Base-by-base conservation (phyloP, 2,113 vertebrate species). In the Lagopus muta region DNA sequence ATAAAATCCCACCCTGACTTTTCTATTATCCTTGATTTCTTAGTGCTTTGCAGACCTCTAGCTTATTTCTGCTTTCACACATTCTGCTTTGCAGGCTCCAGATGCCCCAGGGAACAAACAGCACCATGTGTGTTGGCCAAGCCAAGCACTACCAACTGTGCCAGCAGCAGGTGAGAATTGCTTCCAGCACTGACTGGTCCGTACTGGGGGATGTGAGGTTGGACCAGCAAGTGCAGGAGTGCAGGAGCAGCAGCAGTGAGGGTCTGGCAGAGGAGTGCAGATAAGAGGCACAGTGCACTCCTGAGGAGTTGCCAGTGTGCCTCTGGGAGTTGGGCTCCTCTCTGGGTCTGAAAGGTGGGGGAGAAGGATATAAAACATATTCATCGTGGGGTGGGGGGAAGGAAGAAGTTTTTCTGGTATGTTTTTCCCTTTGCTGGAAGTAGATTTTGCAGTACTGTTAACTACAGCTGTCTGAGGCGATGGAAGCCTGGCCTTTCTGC, bases 121-220 rank as follows among this genome's bases (percentile, higher is more conserved):
- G 92, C 71, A 98, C 97, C 54, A 96, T 97, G 94, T 99, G 98
- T 32, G 57, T 91, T 48, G 98, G 98, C 38, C 97, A 98, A 42
- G 97, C 98, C 65, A 98, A 98, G 93, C 96, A 96, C 81, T 98
- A 99, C 93, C 98, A 99, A 21, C 96, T 98, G 82, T 98, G 98
- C 93, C 98, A 98, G 86, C 97, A 98, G 88, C 98, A 98, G 98
- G 99, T 99, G 97, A 82, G 91, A 73, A 27, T 30, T 21, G 20
- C 50, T 91, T 57, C 88, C 77, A 76, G 8, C 40, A 22, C 64
- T 62, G 32, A 27, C 43, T 65, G 58, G 7, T 74, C 61, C 57
- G 79, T 7, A 5, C 13, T 58, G 62, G 50, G 61, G 57, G 4
- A 2, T 36, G 25, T 10, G 25, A 57, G 40, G 21, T 3, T 55